These are phyloP conservation scores for Macrotus californicus DNA, from an alignment of 2,113 vertebrate species.

Conservation along the genomic window DNA sequence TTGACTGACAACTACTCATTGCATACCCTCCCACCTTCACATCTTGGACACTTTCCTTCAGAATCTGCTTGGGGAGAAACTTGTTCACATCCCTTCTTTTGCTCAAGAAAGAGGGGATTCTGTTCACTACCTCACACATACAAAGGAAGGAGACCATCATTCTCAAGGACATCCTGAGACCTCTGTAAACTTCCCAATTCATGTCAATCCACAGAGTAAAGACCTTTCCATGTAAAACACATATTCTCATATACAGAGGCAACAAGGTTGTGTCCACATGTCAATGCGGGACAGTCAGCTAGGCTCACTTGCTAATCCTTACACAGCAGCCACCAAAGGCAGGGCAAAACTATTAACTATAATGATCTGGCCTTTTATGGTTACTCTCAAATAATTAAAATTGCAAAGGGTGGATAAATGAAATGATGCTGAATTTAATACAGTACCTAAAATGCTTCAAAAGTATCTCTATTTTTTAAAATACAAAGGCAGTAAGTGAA, in stretches of 20 bases:
- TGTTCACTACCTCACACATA: neutral
- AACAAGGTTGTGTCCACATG: neutral
- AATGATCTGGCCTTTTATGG: neutral
- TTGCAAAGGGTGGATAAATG: neutral
- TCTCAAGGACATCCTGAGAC: neutral
- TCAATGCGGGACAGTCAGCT: neutral
- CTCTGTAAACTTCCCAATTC: neutral
- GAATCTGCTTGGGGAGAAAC: neutral
- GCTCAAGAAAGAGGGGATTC: neutral
- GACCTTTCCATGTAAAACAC: neutral
- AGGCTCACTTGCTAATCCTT: neutral
- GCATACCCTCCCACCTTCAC: neutral
- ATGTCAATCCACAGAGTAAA: neutral
- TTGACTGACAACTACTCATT: neutral
- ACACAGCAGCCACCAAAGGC: neutral
- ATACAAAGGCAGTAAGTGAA: neutral
- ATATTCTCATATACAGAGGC: neutral
- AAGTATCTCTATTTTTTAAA: neutral
- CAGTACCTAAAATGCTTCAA: neutral
- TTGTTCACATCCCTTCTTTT: neutral
- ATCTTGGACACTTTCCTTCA: neutral
- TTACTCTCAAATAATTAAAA: constrained; percentile 22
- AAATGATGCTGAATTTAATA: neutral
- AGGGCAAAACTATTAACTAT: neutral
- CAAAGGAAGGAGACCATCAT: neutral